Conservation (phyloP, 2,797 vertebrate genomes). For the Lateolabrax maculatus region DNA sequence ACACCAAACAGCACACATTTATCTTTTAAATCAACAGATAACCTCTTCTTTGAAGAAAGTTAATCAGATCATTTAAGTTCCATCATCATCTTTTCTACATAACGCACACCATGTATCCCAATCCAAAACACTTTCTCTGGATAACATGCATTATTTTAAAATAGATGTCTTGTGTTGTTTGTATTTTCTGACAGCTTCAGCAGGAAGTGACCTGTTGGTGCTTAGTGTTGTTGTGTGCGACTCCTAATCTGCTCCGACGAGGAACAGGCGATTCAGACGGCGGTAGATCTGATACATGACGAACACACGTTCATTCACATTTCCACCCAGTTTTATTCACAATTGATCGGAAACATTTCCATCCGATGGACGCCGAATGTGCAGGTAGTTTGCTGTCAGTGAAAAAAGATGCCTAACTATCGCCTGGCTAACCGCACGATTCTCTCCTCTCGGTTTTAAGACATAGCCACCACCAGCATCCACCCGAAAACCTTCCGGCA, state of each 20-base stretch:
- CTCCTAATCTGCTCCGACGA: slow-evolving; percentile 54
- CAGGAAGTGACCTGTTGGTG: slow-evolving; percentile 55
- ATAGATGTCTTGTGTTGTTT: not conserved
- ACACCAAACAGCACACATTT: not conserved
- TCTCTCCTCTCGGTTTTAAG: slow-evolving; percentile 13
- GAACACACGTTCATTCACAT: too few species aligned
- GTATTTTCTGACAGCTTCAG: not conserved
- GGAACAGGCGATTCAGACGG: slow-evolving; percentile 25
- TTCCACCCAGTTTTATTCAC: not conserved
- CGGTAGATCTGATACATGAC: not conserved
- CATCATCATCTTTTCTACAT: not conserved
- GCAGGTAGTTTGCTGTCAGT: not conserved
- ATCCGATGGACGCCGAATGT: not conserved
- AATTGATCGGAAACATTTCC: not conserved
- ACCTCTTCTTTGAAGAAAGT: too few species aligned
- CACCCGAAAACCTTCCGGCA: slow-evolving; percentile 12
- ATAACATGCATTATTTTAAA: not conserved
- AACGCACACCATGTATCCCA: not conserved
- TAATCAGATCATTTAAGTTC: not conserved
- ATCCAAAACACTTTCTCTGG: not conserved
- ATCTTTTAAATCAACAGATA: not conserved
- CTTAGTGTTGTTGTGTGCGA: slow-evolving; percentile 67
- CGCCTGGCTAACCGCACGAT: not conserved
- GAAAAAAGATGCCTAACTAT: slow-evolving; percentile 8
- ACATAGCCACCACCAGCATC: slow-evolving; percentile 29